Evolutionary conservation across 2,113 vertebrate genomes (phyloP).

Genomic region (Coregonus clupeaformis): DNA sequence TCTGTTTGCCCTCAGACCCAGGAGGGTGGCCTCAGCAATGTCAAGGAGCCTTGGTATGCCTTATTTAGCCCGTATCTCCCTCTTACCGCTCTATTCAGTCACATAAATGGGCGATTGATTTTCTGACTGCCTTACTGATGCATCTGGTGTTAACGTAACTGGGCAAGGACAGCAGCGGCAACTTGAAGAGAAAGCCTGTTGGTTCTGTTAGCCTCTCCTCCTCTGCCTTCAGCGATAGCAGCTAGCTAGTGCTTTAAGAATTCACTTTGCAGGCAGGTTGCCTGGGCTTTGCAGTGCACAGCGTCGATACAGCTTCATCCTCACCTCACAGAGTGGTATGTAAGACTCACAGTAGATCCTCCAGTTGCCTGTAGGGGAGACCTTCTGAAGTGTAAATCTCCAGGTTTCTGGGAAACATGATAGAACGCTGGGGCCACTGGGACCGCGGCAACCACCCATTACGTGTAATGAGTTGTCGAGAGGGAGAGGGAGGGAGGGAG

Average conservation of each 20-base stretch:
- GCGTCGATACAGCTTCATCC: conserved; percentile 26
- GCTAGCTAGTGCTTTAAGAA: conserved; percentile 32
- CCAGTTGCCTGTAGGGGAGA: conserved; percentile 26
- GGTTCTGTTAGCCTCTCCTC: neutral
- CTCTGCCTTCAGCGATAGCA: conserved; percentile 20
- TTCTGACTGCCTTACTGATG: conserved; percentile 22
- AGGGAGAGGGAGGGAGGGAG: conserved; percentile 11
- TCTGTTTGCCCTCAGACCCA: conserved; percentile 20
- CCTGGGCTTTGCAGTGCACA: conserved; percentile 13
- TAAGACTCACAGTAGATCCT: conserved; percentile 17
- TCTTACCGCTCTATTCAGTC: neutral
- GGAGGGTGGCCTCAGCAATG: neutral
- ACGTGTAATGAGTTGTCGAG: conserved; percentile 19
- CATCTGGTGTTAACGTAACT: conserved; percentile 12
- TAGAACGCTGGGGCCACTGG: neutral
- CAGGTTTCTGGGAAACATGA: neutral
- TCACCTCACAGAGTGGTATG: conserved; percentile 7
- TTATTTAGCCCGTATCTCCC: neutral
- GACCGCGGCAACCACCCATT: conserved; percentile 19
- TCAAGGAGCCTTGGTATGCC: conserved; percentile 11
- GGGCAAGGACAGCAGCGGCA: conserved; percentile 8
- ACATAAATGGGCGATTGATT: conserved; percentile 30
- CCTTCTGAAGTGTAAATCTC: neutral
- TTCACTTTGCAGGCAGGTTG: conserved; percentile 36
- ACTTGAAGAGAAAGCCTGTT: neutral